phyloP scores from a whole-genome alignment of 2,888 invertebrate species.

The Alloscopus bannaensis region DNA sequence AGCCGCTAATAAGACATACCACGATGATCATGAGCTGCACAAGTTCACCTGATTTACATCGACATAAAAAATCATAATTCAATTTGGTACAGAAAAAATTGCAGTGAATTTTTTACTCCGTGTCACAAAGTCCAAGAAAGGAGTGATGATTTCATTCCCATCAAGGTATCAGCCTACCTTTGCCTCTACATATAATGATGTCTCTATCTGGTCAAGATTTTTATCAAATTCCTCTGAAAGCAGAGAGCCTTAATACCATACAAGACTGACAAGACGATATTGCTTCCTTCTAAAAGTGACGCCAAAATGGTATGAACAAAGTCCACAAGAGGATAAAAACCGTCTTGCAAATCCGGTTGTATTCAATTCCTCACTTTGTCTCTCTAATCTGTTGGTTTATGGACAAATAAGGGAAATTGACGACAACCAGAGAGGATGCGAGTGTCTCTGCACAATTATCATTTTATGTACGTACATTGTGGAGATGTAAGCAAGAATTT shows the following conservation, averaged over 20 bases:
- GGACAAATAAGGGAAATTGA: constrained; percentile 47
- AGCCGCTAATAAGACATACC: too few relatives aligned
- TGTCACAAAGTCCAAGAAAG: constrained; percentile 6
- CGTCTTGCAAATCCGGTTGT: constrained; percentile 19
- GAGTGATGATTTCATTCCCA: constrained; percentile 8
- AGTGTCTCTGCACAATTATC: constrained; percentile 21
- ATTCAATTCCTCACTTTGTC: constrained; percentile 1
- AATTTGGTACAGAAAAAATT: too few relatives aligned
- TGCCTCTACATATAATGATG: too few relatives aligned
- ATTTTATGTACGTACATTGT: not conserved
- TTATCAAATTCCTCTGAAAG: not conserved
- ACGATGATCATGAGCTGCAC: too few relatives aligned
- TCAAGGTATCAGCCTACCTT: not conserved
- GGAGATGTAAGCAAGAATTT: too few relatives aligned
- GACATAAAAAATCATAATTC: too few relatives aligned
- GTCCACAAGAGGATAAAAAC: not conserved
- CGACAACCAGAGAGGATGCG: constrained; percentile 2
- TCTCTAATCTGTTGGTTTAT: constrained; percentile 45
- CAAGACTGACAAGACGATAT: not conserved
- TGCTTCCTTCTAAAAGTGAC: not conserved
- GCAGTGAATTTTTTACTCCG: too few relatives aligned
- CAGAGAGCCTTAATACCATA: too few relatives aligned
- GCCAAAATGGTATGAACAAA: too few relatives aligned
- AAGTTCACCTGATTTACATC: too few relatives aligned
- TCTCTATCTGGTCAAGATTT: constrained; percentile 13